Percentiles rank a stretch among this genome's conserved stretches.
phyloP scores from a whole-genome alignment of 2,888 invertebrate species.

The Catocala sponsa region DNA sequence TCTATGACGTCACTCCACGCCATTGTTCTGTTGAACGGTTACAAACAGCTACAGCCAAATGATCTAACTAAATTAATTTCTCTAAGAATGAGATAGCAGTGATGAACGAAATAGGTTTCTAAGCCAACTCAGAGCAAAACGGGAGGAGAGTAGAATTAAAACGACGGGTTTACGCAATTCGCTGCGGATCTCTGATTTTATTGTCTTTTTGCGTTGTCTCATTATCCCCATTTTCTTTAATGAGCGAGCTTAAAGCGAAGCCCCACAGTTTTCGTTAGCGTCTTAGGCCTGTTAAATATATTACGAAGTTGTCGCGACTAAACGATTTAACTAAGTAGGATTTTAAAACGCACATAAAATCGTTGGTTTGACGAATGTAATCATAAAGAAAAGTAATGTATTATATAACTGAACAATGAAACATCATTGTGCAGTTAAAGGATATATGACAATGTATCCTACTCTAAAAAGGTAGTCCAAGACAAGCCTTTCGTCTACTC shows the following conservation, averaged over 20 bases:
- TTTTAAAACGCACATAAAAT: too few species aligned
- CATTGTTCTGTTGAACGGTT: constrained; percentile 5
- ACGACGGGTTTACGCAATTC: constrained; percentile 34
- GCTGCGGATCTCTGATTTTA: constrained; percentile 47
- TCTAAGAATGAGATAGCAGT: constrained; percentile 29
- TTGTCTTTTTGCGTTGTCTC: constrained; percentile 38
- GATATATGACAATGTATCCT: too few species aligned
- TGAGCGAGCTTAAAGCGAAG: constrained; percentile 26
- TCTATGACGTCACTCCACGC: constrained; percentile 10
- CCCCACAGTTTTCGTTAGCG: constrained; percentile 14
- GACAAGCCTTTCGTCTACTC: too few species aligned
- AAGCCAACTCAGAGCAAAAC: constrained; percentile 34
- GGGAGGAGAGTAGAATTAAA: constrained; percentile 35
- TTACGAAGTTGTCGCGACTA: too few species aligned
- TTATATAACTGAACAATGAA: too few species aligned
- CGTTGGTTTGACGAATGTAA: too few species aligned
- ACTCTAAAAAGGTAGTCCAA: too few species aligned
- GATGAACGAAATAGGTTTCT: constrained; percentile 41
- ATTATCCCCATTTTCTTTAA: constrained; percentile 45
- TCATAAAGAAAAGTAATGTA: too few species aligned
- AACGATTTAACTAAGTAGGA: too few species aligned
- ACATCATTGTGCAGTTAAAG: too few species aligned
- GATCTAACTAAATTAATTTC: constrained; percentile 46
- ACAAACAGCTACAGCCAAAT: constrained; percentile 9
- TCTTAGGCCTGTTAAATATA: not conserved